These are phyloP conservation scores for Nomada lathburiana DNA, from an alignment of 2,888 invertebrate species.

Conservation along the genomic window DNA sequence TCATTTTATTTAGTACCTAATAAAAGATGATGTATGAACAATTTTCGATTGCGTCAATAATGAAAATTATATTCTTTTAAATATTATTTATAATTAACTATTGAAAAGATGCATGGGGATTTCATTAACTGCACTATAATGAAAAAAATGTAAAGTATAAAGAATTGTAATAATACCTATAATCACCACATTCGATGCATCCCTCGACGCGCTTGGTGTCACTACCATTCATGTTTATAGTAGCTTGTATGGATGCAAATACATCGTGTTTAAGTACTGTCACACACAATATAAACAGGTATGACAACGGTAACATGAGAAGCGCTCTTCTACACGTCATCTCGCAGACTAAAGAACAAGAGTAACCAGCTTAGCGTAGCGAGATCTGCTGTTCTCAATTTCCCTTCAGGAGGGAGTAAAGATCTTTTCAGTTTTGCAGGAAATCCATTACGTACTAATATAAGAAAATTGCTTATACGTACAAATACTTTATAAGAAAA, in stretches of 20 bases:
- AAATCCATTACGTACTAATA: neutral
- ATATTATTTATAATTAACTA: no score
- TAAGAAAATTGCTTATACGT: no score
- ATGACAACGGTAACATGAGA: conserved; percentile 49
- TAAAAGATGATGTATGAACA: no score
- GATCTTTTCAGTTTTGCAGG: neutral
- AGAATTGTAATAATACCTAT: conserved; percentile 69
- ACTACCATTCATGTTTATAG: conserved; percentile 48
- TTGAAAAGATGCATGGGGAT: no score
- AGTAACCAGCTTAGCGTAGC: neutral
- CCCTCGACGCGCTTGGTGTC: conserved; percentile 66
- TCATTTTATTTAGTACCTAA: no score
- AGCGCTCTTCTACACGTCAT: conserved; percentile 75
- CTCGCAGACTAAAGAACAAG: conserved; percentile 71
- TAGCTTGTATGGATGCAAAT: conserved; percentile 16
- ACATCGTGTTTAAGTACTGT: conserved; percentile 13
- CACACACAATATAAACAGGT: conserved; percentile 30
- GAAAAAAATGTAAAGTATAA: no score
- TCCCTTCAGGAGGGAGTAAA: neutral
- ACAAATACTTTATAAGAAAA: neutral
- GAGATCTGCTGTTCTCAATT: conserved; percentile 2
- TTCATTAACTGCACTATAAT: no score
- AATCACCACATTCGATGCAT: conserved; percentile 76
- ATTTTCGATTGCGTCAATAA: no score
- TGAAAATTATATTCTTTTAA: no score